Evolutionary conservation across 1,140 invertebrate genomes (phyloP), one percentile per base, ranked within the genome.

Genomic region (Solenopsis invicta): DNA sequence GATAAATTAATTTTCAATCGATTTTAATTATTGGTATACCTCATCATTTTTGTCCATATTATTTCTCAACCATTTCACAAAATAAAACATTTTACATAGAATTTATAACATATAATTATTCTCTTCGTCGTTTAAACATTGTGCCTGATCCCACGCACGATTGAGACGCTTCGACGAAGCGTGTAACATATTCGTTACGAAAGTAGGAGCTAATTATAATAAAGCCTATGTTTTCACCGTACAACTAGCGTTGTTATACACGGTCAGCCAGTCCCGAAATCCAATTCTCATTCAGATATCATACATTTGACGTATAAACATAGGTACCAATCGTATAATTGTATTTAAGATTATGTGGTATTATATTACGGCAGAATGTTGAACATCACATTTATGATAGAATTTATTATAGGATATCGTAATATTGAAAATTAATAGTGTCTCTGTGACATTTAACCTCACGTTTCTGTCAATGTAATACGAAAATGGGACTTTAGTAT

Each of bases 141-240:
- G 80, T 21, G 80, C 13, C 56, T 84, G 80, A 69, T 66, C n/a
- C 41, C 21, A 59, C 54, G 66, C 54, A 61, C 21, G 41, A 61
- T 74, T 56, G 24, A 84, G 67, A 21, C 69, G 29, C 48, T 74
- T 61, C 74, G 56, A 34, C 29, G 54, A 75, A 75, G 41, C 64
- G 50, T 81, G 48, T 80, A 75, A 74, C 69, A n/a, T 75, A 82
- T 24, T 82, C 56, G 69, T 84, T 84, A 75, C 56, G 13, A 84
- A 50, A 37, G n/a, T 84, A 84, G 54, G 48, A 48, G 29, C n/a
- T 75, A 84, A 69, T 84, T 18, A 21, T 48, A 61, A 74, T 84
- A 62, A 84, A n/a, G 41, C 4, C 80, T 37, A 37, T 34, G 69
- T 84, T 75, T 84, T 61, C 54, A 84, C 18, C 54, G 67, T 54